Conservation (phyloP, 2,888 invertebrate species). For the Luperina nickerlii region DNA sequence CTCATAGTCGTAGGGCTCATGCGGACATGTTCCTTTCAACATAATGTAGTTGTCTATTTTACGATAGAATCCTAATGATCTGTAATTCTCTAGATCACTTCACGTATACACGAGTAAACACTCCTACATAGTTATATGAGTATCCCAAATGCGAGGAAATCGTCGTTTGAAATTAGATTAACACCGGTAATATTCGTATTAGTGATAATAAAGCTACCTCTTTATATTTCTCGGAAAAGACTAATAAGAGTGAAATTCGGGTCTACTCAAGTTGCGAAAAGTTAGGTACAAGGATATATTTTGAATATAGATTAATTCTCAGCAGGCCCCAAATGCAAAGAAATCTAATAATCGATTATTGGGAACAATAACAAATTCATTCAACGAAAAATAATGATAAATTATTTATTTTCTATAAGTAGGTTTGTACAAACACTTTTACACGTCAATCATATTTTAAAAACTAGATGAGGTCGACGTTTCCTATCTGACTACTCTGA, state of each 20-base stretch:
- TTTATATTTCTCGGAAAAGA: conserved; percentile 40
- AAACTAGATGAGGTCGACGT: too few relatives aligned
- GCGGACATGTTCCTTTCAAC: not conserved
- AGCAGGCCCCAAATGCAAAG: not conserved
- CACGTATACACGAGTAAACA: not conserved
- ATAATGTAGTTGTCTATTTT: not conserved
- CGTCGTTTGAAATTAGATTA: conserved; percentile 43
- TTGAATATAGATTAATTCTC: not conserved
- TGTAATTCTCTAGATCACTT: not conserved
- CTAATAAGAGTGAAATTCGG: conserved; percentile 7
- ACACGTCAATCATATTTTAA: too few relatives aligned
- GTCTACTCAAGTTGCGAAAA: not conserved
- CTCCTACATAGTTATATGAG: conserved; percentile 9
- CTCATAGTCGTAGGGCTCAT: conserved; percentile 37
- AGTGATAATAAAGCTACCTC: conserved; percentile 34
- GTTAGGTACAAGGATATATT: conserved; percentile 2
- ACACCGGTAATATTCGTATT: conserved; percentile 13
- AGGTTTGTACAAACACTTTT: too few relatives aligned
- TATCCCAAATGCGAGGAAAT: not conserved
- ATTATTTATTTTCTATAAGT: too few relatives aligned
- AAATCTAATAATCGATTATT: not conserved
- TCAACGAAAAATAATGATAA: not conserved
- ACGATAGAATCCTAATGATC: not conserved
- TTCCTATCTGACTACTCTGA: too few relatives aligned
- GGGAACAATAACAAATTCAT: not conserved